Conservation (phyloP, 2,113 vertebrate genomes). For the Myrmecobius fasciatus region DNA sequence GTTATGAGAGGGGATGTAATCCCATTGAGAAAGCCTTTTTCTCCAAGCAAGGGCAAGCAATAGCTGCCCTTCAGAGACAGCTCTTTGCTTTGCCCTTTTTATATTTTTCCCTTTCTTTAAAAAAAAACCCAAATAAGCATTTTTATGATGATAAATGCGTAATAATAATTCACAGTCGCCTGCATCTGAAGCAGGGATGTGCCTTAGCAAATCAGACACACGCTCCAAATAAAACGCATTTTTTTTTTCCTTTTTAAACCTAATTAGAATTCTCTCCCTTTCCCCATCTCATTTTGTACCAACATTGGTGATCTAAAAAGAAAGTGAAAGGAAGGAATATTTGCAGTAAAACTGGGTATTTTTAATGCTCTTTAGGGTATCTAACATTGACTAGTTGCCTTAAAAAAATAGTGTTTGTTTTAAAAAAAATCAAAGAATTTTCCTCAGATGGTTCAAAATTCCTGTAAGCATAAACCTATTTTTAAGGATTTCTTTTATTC, state of each 20-base stretch:
- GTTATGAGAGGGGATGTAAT: conserved; percentile 86
- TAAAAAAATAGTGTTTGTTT: conserved; percentile 62
- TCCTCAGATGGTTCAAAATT: conserved; percentile 3
- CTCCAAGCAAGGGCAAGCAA: conserved; percentile 84
- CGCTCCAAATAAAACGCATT: conserved; percentile 73
- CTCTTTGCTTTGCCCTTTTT: conserved; percentile 81
- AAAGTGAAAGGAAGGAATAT: conserved; percentile 75
- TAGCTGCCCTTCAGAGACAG: conserved; percentile 84
- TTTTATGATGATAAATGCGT: conserved; percentile 83
- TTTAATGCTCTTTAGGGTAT: conserved; percentile 73
- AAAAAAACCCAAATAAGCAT: conserved; percentile 80
- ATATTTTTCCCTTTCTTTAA: conserved; percentile 56
- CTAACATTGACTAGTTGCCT: conserved; percentile 66
- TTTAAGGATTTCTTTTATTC: conserved; percentile 59
- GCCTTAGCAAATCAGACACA: conserved; percentile 73
- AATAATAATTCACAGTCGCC: conserved; percentile 73
- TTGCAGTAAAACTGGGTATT: conserved; percentile 36
- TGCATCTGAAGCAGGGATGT: conserved; percentile 71
- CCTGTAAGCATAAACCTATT: conserved; percentile 60
- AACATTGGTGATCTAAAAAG: conserved; percentile 71
- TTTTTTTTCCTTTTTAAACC: conserved; percentile 77
- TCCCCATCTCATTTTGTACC: conserved; percentile 73
- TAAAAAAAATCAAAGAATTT: conserved; percentile 44
- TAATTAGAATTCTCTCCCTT: conserved; percentile 81
- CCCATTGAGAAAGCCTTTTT: conserved; percentile 86